Evolutionary conservation across 1,140 invertebrate genomes (phyloP), one percentile per base, ranked within the genome.

Genomic region (Heliconius melpomene): DNA sequence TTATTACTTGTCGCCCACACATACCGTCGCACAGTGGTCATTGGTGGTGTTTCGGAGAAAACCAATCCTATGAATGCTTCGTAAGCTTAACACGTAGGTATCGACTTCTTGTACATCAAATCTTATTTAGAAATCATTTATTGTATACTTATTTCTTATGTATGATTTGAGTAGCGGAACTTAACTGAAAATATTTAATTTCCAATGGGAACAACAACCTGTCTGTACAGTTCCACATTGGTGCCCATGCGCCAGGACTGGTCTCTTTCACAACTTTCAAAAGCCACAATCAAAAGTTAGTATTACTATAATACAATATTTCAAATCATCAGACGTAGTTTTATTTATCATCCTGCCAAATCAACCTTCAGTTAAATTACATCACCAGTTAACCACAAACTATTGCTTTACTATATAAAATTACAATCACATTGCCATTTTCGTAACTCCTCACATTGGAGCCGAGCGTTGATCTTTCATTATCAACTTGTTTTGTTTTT

Each of bases 61-160:
- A 70, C 66, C 57, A 76, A 76, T 76, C 38, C 74, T 66, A 66
- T 76, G 57, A 76, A 76, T 26, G 36, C 74, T 66, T 23, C 13
- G 74, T n/a, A 76, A 23, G 29, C 57, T 66, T 13, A 70, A 13
- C 74, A 76, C 74, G 74, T 76, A 46, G 40, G 40, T 46, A 26
- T 66, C 74, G 38, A 66, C 74, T 75, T 57, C 54, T 36, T 70
- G 74, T 66, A 52, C 29, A 75, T 23, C 74, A 38, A 66, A 57
- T 32, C 57, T 76, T 66, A 52, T 46, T 76, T 23, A 32, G 66
- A 46, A 40, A 46, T 66, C 75, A 70, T 76, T 76, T 70, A 23
- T 23, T 74, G 29, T 29, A 26, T 50, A 50, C 16, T 18, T 50
- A 50, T 3, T 20, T 32, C 32, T 32, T 36, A 29, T 40, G 57